A percentile compares a stretch with the other conserved stretches of the same genome.
These are phyloP conservation scores for Bufo bufo DNA, from an alignment of 2,113 vertebrate genomes.

Conservation along the genomic window DNA sequence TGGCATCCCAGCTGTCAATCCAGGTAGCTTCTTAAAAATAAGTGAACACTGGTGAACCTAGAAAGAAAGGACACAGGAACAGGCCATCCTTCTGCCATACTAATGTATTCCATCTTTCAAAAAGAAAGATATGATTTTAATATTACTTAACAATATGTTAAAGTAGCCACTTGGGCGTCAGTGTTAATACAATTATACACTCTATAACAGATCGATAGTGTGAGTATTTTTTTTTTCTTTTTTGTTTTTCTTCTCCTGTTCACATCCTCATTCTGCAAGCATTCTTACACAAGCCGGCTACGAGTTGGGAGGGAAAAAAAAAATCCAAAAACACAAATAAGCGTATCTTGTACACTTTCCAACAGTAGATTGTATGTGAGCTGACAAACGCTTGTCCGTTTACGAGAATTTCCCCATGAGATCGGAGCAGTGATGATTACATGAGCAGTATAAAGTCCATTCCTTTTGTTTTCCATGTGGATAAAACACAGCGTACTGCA, in stretches of 20 bases:
- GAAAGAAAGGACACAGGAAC: conserved; percentile 69
- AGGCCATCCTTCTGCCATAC: conserved; percentile 87
- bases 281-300: conserved; percentile 93
- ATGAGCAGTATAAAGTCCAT: conserved; percentile 76
- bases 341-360: conserved; percentile 90
- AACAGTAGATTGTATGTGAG: conserved; percentile 83
- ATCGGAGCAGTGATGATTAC: conserved; percentile 71
- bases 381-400: conserved; percentile 82
- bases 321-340: conserved; percentile 82
- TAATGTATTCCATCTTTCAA: conserved; percentile 99
- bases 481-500: conserved; percentile 75
- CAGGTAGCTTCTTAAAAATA: too few relatives aligned
- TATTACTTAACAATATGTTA: conserved; percentile 99
- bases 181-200: conserved; percentile 99
- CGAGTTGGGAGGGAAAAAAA: conserved; percentile 68
- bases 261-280: conserved; percentile 87
- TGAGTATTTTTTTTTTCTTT: conserved; percentile 85
- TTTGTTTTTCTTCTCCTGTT: conserved; percentile 76
- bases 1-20: too few relatives aligned
- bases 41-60: not conserved
- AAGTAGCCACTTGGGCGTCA: conserved; percentile 99
- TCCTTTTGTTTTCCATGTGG: conserved; percentile 75
- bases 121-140: conserved; percentile 99
- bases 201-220: conserved; percentile 96
- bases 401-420: conserved; percentile 67